Percentiles rank a stretch among this genome's conserved stretches.
Conservation (phyloP, 2,888 invertebrate species). For the Epicampocera succincta region DNA sequence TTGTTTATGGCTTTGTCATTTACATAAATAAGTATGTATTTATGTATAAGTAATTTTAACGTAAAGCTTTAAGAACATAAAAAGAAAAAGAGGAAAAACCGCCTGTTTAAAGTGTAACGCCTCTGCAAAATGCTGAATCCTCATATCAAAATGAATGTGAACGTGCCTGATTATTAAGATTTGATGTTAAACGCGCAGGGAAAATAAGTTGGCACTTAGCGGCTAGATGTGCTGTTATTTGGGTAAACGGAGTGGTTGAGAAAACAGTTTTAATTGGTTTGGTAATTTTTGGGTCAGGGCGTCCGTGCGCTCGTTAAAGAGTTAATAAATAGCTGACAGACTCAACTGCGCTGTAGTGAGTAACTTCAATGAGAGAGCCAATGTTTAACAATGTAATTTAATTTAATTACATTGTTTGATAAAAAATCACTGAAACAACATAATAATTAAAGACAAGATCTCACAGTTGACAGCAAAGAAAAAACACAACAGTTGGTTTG, state of each 20-base stretch:
- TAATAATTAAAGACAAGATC: no score
- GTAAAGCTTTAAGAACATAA: conserved; percentile 38
- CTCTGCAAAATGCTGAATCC: conserved; percentile 32
- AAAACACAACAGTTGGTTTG: no score
- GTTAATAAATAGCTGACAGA: no score
- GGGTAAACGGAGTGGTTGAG: background rate
- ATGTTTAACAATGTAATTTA: no score
- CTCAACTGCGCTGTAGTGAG: no score
- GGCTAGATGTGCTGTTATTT: background rate
- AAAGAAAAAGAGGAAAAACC: conserved; percentile 27
- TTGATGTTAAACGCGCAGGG: background rate
- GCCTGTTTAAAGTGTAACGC: conserved; percentile 42
- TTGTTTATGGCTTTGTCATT: background rate
- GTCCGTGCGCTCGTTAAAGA: no score
- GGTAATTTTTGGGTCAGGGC: no score
- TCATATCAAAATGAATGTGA: conserved; percentile 15
- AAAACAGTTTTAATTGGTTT: background rate
- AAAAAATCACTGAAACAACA: no score
- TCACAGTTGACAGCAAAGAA: no score
- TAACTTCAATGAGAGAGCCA: no score
- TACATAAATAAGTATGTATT: no score
- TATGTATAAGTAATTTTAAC: conserved; percentile 31
- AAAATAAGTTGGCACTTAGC: background rate
- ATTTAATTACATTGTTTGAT: no score
- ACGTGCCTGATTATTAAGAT: conserved; percentile 24